phyloP scores from a whole-genome alignment of 2,888 invertebrate species.

The Heteromyza rotundicornis region DNA sequence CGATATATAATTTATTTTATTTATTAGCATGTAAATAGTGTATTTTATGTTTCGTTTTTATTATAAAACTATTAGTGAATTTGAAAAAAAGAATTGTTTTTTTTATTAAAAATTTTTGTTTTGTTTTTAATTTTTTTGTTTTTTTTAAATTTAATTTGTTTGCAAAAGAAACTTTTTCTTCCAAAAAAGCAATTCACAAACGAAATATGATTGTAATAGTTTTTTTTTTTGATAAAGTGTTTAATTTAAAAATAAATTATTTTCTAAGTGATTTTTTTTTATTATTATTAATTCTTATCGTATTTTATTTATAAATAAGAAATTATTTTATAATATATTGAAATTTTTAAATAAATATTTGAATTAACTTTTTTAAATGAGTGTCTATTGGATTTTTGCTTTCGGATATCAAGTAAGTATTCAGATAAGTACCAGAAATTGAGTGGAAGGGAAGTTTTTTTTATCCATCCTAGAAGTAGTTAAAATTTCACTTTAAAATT shows the following conservation, averaged over 20 bases:
- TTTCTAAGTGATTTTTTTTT: no score
- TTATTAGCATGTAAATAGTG: conserved; percentile 4
- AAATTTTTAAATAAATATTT: conserved; percentile 6
- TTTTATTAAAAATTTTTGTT: no score
- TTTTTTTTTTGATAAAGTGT: neutral
- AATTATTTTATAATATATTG: neutral
- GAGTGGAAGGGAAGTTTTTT: no score
- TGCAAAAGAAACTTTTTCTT: neutral
- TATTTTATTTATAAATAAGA: neutral
- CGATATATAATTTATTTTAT: neutral
- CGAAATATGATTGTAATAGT: neutral
- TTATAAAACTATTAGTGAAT: no score
- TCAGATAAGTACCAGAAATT: no score
- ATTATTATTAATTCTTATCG: neutral
- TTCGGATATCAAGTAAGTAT: no score
- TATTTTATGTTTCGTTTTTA: neutral
- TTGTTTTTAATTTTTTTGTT: neutral
- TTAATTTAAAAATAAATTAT: no score
- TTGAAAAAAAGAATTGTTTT: no score
- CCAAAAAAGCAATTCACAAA: neutral
- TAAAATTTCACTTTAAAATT: no score
- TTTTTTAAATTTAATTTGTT: neutral
- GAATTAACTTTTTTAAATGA: neutral
- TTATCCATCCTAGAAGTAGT: no score
- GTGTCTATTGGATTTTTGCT: no score